These are phyloP conservation scores for Antedon mediterranea DNA, from an alignment of 53 echinoderm and acorn worm species.

Conservation along the genomic window DNA sequence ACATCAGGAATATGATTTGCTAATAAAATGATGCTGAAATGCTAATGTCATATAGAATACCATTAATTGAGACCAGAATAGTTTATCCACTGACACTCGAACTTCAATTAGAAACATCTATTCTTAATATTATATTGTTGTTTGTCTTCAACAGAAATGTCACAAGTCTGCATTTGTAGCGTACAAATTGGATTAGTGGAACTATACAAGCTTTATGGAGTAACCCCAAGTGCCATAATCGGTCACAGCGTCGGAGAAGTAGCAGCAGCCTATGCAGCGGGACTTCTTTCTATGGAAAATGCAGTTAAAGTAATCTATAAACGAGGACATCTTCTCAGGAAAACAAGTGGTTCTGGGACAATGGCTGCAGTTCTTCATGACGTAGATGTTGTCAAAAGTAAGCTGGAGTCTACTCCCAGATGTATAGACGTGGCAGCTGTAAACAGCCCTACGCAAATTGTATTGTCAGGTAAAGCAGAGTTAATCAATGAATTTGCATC, in stretches of 20 bases:
- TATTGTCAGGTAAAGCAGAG: constrained; percentile 19
- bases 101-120: too few relatives aligned
- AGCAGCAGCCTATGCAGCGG: constrained; percentile 44
- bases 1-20: too few relatives aligned
- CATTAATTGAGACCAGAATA: too few relatives aligned
- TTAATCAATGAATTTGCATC: constrained; percentile 17
- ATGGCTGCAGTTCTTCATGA: constrained; percentile 40
- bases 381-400: constrained; percentile 13
- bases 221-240: constrained; percentile 31
- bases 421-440: constrained; percentile 36
- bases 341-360: constrained; percentile 45
- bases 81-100: too few relatives aligned
- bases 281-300: constrained; percentile 15
- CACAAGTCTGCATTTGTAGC: constrained; percentile 29
- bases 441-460: constrained; percentile 39
- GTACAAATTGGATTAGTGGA: constrained; percentile 33
- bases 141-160: constrained; percentile 21
- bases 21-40: too few relatives aligned
- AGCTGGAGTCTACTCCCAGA: neutral
- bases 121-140: too few relatives aligned
- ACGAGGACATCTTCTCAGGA: constrained; percentile 18
- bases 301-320: constrained; percentile 30
- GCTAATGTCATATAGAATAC: too few relatives aligned
- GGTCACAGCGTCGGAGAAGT: constrained; percentile 52
- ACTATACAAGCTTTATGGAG: constrained; percentile 28